Conservation (phyloP, 2,113 vertebrate genomes). For the Myiozetetes cayanensis region DNA sequence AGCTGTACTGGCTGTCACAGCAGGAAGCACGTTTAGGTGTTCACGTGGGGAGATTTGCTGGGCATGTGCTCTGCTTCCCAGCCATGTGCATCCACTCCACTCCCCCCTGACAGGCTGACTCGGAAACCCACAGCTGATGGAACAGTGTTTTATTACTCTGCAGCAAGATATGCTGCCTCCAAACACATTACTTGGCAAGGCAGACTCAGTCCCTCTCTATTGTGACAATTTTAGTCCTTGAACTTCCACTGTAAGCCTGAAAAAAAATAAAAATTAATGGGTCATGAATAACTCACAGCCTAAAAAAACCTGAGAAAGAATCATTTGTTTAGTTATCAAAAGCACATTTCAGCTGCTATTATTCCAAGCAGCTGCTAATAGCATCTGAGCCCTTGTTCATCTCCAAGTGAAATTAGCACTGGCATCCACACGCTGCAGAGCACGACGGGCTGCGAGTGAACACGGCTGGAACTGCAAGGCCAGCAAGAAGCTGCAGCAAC, state of each 20-base stretch:
- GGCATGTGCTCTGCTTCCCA: background rate
- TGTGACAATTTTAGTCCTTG: conserved; percentile 12
- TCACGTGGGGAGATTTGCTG: background rate
- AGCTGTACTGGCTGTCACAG: background rate
- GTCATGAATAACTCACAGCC: background rate
- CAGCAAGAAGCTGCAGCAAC: conserved; percentile 24
- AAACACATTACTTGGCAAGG: background rate
- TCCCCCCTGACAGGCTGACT: background rate
- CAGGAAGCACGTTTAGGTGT: background rate
- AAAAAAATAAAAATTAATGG: background rate
- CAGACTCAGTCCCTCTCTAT: background rate
- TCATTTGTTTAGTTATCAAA: background rate
- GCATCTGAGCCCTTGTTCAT: conserved; percentile 17
- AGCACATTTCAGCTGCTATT: conserved; percentile 5
- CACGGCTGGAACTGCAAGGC: background rate
- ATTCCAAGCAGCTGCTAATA: conserved; percentile 30
- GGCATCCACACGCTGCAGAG: background rate
- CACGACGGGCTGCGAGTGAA: background rate
- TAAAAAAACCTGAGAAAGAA: background rate
- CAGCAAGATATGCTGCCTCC: background rate
- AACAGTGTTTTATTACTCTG: background rate
- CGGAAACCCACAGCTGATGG: background rate
- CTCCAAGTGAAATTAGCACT: conserved; percentile 1
- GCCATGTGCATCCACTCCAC: background rate
- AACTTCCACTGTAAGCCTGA: background rate